Evolutionary conservation across 2,888 invertebrate genomes (phyloP).

Genomic region (Argyresthia goedartella): DNA sequence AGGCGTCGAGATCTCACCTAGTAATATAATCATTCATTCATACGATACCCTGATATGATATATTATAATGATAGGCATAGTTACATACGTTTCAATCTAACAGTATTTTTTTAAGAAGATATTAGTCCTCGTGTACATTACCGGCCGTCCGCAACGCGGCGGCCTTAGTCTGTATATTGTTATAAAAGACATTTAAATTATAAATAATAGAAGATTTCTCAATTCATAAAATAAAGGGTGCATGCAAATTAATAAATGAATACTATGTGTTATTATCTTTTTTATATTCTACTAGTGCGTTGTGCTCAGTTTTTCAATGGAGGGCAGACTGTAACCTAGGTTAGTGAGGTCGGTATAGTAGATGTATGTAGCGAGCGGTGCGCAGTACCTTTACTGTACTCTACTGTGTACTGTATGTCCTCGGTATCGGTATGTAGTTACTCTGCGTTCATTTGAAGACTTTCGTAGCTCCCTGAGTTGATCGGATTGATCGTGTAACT

Average conservation of each 20-base stretch:
- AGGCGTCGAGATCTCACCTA: constrained; percentile 68
- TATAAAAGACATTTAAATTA: constrained; percentile 62
- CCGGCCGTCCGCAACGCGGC: constrained; percentile 48
- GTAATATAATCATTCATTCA: constrained; percentile 49
- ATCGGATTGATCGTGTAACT: constrained; percentile 5
- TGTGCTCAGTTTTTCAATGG: constrained; percentile 61
- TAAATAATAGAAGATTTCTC: constrained; percentile 65
- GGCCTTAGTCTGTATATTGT: constrained; percentile 60
- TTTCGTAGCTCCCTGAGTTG: not conserved
- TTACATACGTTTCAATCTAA: constrained; percentile 66
- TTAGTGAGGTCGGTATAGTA: not conserved
- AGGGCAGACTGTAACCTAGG: constrained; percentile 17
- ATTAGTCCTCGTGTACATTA: constrained; percentile 69
- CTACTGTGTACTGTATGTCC: not conserved
- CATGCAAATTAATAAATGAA: constrained; percentile 65
- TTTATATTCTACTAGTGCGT: constrained; percentile 66
- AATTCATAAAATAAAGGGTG: constrained; percentile 67
- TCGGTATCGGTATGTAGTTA: not conserved
- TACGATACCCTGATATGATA: constrained; percentile 62
- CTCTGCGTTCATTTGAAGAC: not conserved
- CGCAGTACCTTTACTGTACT: not conserved
- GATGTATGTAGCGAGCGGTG: not conserved
- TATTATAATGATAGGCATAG: constrained; percentile 63
- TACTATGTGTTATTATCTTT: constrained; percentile 69
- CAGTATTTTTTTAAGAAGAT: constrained; percentile 72